Conservation (phyloP, 2,113 vertebrate genomes). For the Pagrus major region DNA sequence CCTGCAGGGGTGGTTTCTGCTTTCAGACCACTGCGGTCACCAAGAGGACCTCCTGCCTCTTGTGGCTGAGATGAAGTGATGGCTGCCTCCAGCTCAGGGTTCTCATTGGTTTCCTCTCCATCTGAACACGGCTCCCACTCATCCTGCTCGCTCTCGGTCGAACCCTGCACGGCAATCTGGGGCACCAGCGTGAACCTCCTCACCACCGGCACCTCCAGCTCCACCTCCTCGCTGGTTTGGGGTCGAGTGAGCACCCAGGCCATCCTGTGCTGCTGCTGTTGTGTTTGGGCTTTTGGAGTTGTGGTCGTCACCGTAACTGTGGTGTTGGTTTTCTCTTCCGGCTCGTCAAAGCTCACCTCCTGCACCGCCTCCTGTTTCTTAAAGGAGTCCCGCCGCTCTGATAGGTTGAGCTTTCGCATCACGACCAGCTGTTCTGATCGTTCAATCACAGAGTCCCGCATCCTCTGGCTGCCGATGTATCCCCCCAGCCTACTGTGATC, state of each 20-base stretch:
- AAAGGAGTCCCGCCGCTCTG: conserved; percentile 95
- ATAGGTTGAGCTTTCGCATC: conserved; percentile 95
- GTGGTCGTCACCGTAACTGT: conserved; percentile 4
- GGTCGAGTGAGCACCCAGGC: conserved; percentile 72
- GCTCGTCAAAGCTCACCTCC: conserved; percentile 97
- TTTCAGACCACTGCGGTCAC: conserved; percentile 29
- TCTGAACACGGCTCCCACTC: conserved; percentile 85
- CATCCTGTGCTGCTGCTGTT: conserved; percentile 58
- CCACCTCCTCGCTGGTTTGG: conserved; percentile 64
- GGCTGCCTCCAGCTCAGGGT: conserved; percentile 7
- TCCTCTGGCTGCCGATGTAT: conserved; percentile 77
- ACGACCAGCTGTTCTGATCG: conserved; percentile 91
- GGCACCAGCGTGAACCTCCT: conserved; percentile 85
- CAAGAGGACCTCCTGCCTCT: background rate
- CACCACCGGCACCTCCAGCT: conserved; percentile 61
- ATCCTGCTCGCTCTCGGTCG: conserved; percentile 85
- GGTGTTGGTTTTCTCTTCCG: conserved; percentile 77
- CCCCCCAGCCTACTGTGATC: conserved; percentile 80
- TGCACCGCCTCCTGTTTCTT: conserved; percentile 98
- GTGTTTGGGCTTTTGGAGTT: background rate
- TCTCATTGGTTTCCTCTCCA: conserved; percentile 70
- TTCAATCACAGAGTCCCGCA: conserved; percentile 81
- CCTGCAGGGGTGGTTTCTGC: conserved; percentile 18
- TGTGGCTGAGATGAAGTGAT: conserved; percentile 33
- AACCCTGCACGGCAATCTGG: conserved; percentile 92